Conservation (phyloP, 92 coral and sea anemone genomes). For the Phymanthus crucifer region DNA sequence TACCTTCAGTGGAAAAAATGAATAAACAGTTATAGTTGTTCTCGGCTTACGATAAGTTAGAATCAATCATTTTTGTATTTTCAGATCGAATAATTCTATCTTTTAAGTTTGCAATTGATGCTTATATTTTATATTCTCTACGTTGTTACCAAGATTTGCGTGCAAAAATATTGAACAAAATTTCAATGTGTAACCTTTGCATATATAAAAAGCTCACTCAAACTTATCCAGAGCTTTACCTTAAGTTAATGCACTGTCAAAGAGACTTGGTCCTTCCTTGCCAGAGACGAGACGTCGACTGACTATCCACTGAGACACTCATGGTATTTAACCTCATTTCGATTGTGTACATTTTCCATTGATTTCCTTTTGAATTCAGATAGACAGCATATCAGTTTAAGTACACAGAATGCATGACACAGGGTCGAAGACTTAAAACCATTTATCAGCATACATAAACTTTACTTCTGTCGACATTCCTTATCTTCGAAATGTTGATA, state of each 20-base stretch:
- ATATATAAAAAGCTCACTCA: no score
- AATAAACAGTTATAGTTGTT: no score
- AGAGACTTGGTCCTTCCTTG: background rate
- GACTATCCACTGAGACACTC: background rate
- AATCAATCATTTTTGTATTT: no score
- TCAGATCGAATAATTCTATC: no score
- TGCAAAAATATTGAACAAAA: no score
- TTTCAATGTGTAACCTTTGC: no score
- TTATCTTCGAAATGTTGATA: background rate
- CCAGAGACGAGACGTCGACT: background rate
- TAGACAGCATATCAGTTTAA: background rate
- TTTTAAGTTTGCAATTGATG: no score
- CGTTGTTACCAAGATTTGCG: no score
- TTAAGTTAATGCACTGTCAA: background rate
- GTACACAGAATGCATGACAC: background rate
- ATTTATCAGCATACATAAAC: background rate
- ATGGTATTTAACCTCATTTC: background rate
- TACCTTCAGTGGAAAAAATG: no score
- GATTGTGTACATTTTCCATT: background rate
- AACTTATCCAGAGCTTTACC: background rate
- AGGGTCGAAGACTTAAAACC: background rate
- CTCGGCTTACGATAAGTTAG: no score
- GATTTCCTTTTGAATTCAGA: conserved; percentile 1
- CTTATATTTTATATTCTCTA: no score
- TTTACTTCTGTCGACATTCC: background rate